Evolutionary conservation across 2,888 invertebrate species (phyloP).

Genomic region (Drosophila emarginata): DNA sequence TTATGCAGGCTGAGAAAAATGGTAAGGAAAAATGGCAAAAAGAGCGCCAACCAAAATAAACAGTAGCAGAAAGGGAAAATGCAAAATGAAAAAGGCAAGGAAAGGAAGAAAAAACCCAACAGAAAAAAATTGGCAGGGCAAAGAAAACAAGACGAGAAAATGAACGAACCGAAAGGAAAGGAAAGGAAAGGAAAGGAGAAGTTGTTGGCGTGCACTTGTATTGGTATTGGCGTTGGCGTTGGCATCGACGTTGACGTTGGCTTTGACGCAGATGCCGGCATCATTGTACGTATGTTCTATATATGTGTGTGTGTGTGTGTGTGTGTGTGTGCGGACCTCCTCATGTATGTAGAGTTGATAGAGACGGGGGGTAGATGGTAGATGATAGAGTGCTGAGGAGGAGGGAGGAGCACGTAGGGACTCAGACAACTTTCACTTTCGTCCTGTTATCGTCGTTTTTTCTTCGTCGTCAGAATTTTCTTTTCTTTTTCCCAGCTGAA

Average conservation of each 20-base stretch:
- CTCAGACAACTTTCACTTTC: constrained; percentile 70
- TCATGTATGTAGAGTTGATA: too few species aligned
- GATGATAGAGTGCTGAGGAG: constrained; percentile 23
- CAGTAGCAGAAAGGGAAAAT: constrained; percentile 49
- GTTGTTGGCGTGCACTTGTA: constrained; percentile 9
- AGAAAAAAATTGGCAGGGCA: constrained; percentile 20
- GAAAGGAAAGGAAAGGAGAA: constrained; percentile 33
- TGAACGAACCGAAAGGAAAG: constrained; percentile 13
- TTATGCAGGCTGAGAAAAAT: constrained; percentile 10
- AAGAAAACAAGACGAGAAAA: constrained; percentile 49
- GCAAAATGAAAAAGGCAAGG: constrained; percentile 22
- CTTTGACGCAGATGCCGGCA: constrained; percentile 23
- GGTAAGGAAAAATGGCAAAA: constrained; percentile 36
- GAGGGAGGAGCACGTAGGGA: constrained; percentile 50
- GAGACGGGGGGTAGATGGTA: too few species aligned
- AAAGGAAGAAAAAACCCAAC: constrained; percentile 24
- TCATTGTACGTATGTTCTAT: constrained; percentile 18
- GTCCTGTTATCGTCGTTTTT: constrained; percentile 57
- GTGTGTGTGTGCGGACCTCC: constrained; percentile 12
- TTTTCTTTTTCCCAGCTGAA: constrained; percentile 42
- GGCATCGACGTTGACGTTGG: constrained; percentile 18
- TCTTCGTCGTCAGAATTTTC: constrained; percentile 52
- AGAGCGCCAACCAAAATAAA: constrained; percentile 57
- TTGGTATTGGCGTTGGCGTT: constrained; percentile 13
- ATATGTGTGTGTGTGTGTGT: constrained; percentile 12